Base-by-base conservation (phyloP, 2,888 invertebrate species). In the Abscondita cerata region DNA sequence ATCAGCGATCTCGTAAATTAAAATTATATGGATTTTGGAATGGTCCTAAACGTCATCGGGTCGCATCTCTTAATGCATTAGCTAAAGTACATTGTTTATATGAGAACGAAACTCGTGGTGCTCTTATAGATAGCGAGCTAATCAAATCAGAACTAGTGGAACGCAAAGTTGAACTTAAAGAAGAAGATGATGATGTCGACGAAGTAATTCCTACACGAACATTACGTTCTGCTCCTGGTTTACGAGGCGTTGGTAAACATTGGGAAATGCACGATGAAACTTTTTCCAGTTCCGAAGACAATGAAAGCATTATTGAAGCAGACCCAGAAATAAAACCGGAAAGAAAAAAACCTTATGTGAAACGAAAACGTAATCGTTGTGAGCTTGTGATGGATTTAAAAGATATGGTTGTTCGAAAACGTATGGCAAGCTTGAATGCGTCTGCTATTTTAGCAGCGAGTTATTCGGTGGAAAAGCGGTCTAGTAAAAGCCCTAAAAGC, bases 351-450 rank as follows among this genome's bases (percentile, higher is more conserved):
- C 81, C 81, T 5, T 81, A 81, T 1, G 78, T 82, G 1, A 85
- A 85, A 72, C 84, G 85, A 72, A 83, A 84, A 68, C 81, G 85
- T n/a, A 86, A 84, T 64, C 81, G 86, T 68, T 84, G 83, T 56
- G 88, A 89, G 76, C 80, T 87, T 38, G 85, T 88, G 19, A 91
- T 91, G 90, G 93, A 93, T 73, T 82, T 93, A 48, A 92, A 92
- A 73, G 93, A 93, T 70, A 92, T 93, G 87, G 89, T 94, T 4
- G 93, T 94, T 12, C 86, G 91, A 70, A 95, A 95, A 77, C 86
- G 95, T 25, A 94, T 95, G 94, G 95, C 95, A 15, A 93, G 93
- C 76, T 82, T 95, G 25, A 95, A 95, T 78, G 95, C 95, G 11
- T 90, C 92, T 33, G 95, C 95, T 15, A 95, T 95, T 73, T 83